phyloP scores from a whole-genome alignment of 2,797 vertebrate genomes.

The Trachurus trachurus region DNA sequence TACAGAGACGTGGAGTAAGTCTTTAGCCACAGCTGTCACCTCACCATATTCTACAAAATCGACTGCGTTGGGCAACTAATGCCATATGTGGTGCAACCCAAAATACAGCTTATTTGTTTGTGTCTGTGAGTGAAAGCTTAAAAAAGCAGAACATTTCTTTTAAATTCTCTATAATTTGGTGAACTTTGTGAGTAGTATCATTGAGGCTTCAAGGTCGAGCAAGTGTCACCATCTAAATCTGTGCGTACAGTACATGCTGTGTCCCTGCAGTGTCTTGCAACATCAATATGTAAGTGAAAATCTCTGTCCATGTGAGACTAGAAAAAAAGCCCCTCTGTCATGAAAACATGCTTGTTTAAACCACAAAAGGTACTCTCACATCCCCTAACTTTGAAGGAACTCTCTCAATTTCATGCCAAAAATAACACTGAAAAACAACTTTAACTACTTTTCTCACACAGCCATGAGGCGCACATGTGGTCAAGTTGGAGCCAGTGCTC shows the following conservation, averaged over 20 bases:
- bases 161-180: conserved; percentile 4
- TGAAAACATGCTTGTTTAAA: conserved; percentile 62
- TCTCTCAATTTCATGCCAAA: conserved; percentile 63
- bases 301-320: conserved; percentile 32
- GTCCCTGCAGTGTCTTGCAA: conserved; percentile 45
- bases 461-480: conserved; percentile 32
- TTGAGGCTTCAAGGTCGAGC: conserved; percentile 16
- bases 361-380: conserved; percentile 77
- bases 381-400: conserved; percentile 75
- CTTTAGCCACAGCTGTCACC: conserved; percentile 65
- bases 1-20: conserved; percentile 64
- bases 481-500: background rate
- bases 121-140: background rate
- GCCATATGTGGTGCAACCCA: conserved; percentile 48
- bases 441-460: conserved; percentile 52
- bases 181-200: background rate
- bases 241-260: conserved; percentile 5
- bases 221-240: background rate
- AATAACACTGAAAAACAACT: conserved; percentile 67
- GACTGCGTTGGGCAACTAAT: conserved; percentile 16
- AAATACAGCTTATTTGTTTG: conserved; percentile 40
- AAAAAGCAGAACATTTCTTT: background rate
- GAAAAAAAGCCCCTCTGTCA: conserved; percentile 64
- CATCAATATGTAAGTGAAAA: conserved; percentile 49
- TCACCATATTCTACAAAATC: conserved; percentile 45